Base-by-base conservation (phyloP, 2,888 invertebrate genomes). In the Rhyacophila evoluta region DNA sequence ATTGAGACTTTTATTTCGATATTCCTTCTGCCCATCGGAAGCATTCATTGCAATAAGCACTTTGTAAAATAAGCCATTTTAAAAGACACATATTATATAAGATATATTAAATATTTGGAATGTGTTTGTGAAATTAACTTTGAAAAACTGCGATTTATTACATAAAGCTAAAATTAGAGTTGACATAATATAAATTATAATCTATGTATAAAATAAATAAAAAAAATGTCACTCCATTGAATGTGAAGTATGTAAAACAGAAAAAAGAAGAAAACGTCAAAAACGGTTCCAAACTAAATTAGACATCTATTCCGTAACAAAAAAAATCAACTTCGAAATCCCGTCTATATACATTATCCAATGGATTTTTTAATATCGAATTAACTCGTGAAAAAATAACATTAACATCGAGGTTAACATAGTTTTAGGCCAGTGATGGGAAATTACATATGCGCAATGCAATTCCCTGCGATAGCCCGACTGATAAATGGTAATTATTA, bases 71-170 rank as follows among this genome's bases (percentile, higher is more conserved):
- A 55, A 55, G 55, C 55, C 55, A 55, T 55, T 55, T 33, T 55
- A 55, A 19, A 55, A 55, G 55, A 55, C 10, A 19, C 19, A 4
- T 55, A 55, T 8, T 11, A 55, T 10, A 55, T 19, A 41, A 41
- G 41, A 55, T 55, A 55, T 55, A 8, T 12, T 25, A 25, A 33
- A 55, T 55, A 55, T 55, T 25, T 55, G 55, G 55, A 55, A 55
- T 55, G 55, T 55, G 55, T 55, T 55, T 55, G 2, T 55, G 55
- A 55, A 55, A 55, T 41, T 55, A 55, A 12, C 55, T 33, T 33
- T 55, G 55, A 55, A 55, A 55, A 55, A 33, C 29, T 4, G 29
- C 6, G 29, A 55, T 55, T 8, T 25, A 25, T 25, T 55, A 25
- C 19, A 19, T 6, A 55, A 55, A 15, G 8, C 55, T 55, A 55